These are phyloP conservation scores for Lasioglossum baleicum DNA, from an alignment of 1,140 invertebrate genomes.

Conservation along the genomic window DNA sequence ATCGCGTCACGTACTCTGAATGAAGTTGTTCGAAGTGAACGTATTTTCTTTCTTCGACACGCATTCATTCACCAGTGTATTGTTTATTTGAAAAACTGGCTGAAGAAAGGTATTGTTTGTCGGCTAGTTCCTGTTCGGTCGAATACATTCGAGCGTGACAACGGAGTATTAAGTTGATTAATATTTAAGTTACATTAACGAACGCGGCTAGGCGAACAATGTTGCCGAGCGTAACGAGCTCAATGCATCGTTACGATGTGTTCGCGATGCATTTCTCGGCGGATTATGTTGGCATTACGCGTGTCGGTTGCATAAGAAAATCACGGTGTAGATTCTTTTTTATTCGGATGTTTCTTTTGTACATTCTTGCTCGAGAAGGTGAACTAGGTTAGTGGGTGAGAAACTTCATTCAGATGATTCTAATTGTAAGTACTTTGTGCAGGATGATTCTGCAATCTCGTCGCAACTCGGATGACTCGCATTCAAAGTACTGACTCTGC, in stretches of 20 bases:
- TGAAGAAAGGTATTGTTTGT: neutral
- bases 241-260: neutral
- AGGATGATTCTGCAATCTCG: no score
- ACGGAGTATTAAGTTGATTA: neutral
- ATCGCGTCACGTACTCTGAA: no score
- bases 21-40: no score
- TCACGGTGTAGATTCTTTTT: neutral
- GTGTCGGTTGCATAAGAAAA: neutral
- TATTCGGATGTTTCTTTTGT: neutral
- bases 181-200: neutral
- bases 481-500: no score
- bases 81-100: neutral
- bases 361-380: neutral
- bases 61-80: neutral
- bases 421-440: neutral
- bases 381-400: neutral
- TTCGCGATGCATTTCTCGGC: neutral
- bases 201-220: neutral
- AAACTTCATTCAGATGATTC: neutral
- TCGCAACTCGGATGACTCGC: no score
- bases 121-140: neutral
- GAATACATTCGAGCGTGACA: neutral
- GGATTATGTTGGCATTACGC: neutral
- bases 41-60: no score
- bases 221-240: neutral